Evolutionary conservation across 1,140 invertebrate species (phyloP).

Genomic region (Danaus plexippus): DNA sequence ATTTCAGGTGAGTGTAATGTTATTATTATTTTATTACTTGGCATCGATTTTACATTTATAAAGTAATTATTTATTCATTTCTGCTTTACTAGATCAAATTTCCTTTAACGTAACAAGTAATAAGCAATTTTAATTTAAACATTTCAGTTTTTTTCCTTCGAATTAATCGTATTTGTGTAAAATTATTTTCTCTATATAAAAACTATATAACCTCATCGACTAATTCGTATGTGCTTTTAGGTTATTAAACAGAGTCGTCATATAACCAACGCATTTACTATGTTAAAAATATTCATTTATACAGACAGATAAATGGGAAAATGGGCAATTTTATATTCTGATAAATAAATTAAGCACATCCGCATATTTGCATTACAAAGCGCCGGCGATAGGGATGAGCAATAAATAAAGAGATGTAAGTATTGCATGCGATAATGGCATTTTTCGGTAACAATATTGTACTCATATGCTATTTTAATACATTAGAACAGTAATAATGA

Average conservation of each 20-base stretch:
- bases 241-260: background rate
- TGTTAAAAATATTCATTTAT: constrained; percentile 5
- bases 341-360: constrained; percentile 51
- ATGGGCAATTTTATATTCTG: constrained; percentile 29
- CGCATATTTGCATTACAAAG: constrained; percentile 56
- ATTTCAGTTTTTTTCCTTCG: too few species aligned
- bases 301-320: constrained; percentile 24
- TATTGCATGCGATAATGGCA: constrained; percentile 12
- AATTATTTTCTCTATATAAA: too few species aligned
- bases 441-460: constrained; percentile 5
- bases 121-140: too few species aligned
- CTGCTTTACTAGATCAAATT: too few species aligned
- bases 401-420: constrained; percentile 33
- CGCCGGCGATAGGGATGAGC: constrained; percentile 23
- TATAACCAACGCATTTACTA: constrained; percentile 3
- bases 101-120: too few species aligned
- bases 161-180: too few species aligned
- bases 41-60: too few species aligned
- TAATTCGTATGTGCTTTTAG: too few species aligned
- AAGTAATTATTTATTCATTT: too few species aligned
- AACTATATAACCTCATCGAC: too few species aligned
- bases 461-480: background rate
- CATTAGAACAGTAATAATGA: background rate
- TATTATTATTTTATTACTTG: too few species aligned
- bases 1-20: too few species aligned